Conservation (phyloP, 1,140 invertebrate genomes). For the Stenopsyche tienmushanensis region DNA sequence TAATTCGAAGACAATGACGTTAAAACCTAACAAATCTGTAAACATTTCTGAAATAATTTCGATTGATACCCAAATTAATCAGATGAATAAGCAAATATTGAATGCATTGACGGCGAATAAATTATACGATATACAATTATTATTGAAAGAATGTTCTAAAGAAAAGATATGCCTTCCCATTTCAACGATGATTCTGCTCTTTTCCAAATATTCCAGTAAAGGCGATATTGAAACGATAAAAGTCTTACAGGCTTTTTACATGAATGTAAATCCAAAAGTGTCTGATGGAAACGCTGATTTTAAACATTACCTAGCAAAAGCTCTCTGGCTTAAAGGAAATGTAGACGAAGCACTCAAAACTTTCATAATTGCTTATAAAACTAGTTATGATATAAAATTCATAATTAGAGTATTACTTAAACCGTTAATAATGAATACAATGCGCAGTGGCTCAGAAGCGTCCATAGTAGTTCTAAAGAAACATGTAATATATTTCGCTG, state of each 20-base stretch:
- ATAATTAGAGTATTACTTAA: slow-evolving; percentile 18
- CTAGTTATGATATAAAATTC: not conserved
- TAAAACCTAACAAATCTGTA: no score
- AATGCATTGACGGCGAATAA: slow-evolving; percentile 2
- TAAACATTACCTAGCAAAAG: slow-evolving; percentile 30
- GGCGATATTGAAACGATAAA: slow-evolving; percentile 26
- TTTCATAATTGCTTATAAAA: slow-evolving; percentile 19
- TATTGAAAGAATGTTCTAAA: slow-evolving; percentile 23
- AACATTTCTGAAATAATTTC: no score
- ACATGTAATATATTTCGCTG: slow-evolving; percentile 8
- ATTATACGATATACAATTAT: slow-evolving; percentile 26
- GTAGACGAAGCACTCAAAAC: slow-evolving; percentile 17
- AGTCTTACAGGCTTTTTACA: slow-evolving; percentile 25
- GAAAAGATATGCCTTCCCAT: no score
- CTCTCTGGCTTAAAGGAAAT: slow-evolving; percentile 33
- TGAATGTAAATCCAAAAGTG: not conserved
- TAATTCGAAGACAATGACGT: no score
- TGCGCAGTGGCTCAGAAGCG: slow-evolving; percentile 31
- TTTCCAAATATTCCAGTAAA: slow-evolving; percentile 17
- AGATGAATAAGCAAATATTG: no score
- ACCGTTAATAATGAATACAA: slow-evolving; percentile 21
- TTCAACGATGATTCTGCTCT: slow-evolving; percentile 19
- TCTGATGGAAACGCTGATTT: slow-evolving; percentile 16
- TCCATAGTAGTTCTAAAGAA: slow-evolving; percentile 27
- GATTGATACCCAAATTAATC: no score